phyloP scores from a whole-genome alignment of 1,140 invertebrate species.

The Rhagoletis zephyria region DNA sequence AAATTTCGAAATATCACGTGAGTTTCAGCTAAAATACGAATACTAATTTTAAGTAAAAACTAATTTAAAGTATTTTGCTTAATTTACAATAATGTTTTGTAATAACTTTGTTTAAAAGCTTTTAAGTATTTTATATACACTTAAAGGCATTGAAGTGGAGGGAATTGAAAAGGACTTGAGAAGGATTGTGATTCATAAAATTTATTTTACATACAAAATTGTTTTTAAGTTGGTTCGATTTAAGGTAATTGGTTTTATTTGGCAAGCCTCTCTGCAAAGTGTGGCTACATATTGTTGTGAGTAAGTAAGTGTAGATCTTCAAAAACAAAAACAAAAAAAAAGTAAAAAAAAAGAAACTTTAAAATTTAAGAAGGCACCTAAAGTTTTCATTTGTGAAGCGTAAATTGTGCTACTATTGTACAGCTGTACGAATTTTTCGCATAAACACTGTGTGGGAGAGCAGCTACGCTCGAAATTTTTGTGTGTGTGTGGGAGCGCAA shows the following conservation, averaged over 20 bases:
- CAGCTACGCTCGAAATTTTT: neutral
- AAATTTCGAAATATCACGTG: neutral
- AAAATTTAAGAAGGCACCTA: neutral
- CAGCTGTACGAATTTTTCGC: neutral
- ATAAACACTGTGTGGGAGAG: neutral
- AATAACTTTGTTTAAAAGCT: neutral
- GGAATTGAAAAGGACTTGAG: neutral
- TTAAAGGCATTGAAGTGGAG: neutral
- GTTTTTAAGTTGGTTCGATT: slow-evolving; percentile 58
- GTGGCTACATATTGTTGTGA: neutral
- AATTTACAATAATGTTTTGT: slow-evolving; percentile 72
- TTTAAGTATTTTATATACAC: slow-evolving; percentile 32
- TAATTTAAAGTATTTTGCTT: slow-evolving; percentile 59
- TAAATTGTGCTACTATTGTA: neutral
- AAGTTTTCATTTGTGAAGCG: neutral
- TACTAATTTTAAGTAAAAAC: slow-evolving; percentile 40
- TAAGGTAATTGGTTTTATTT: slow-evolving; percentile 52
- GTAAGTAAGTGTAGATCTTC: neutral
- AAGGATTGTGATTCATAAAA: neutral
- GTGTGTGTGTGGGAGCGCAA: no score
- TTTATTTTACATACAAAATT: slow-evolving; percentile 54
- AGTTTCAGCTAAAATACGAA: neutral
- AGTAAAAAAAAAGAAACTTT: neutral
- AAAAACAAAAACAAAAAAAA: neutral
- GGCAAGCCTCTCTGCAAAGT: slow-evolving; percentile 50